A percentile compares a stretch with the other conserved stretches of the same genome.
Evolutionary conservation across 2,888 invertebrate genomes (phyloP).

Genomic region (Ametastegia equiseti): DNA sequence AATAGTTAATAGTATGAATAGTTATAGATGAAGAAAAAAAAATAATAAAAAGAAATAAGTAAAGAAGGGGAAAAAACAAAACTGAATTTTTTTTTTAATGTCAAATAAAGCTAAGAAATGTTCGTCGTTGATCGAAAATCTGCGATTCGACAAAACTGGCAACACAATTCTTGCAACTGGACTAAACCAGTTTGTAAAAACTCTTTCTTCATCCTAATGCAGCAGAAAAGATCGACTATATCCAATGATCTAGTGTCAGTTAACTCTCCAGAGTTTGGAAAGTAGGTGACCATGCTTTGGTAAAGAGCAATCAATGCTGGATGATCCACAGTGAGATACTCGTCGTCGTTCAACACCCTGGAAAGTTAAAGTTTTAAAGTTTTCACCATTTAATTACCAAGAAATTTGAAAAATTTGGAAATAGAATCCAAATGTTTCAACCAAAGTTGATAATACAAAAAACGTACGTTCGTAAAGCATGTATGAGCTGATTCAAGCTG

Average conservation of each 20-base stretch:
- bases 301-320: slow-evolving; percentile 61
- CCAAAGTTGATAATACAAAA: not conserved
- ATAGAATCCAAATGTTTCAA: not conserved
- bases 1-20: no score
- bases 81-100: not conserved
- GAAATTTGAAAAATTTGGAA: not conserved
- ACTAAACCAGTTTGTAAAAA: slow-evolving; percentile 63
- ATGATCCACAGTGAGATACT: slow-evolving; percentile 56
- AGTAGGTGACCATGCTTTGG: slow-evolving; percentile 62
- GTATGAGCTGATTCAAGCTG: slow-evolving; percentile 63
- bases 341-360: slow-evolving; percentile 64
- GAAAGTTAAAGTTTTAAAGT: slow-evolving; percentile 38
- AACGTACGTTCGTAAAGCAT: slow-evolving; percentile 63
- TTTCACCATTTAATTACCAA: no score
- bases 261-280: slow-evolving; percentile 56
- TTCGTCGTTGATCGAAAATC: slow-evolving; percentile 49
- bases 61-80: no score
- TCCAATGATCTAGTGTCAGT: slow-evolving; percentile 49
- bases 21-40: no score
- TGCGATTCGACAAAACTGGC: slow-evolving; percentile 67
- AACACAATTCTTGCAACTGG: slow-evolving; percentile 68
- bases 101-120: not conserved
- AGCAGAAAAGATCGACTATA: slow-evolving; percentile 67
- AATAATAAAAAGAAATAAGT: no score
- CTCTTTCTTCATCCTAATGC: slow-evolving; percentile 63